phyloP scores from a whole-genome alignment of 2,888 invertebrate genomes.

The Dicycla oo region DNA sequence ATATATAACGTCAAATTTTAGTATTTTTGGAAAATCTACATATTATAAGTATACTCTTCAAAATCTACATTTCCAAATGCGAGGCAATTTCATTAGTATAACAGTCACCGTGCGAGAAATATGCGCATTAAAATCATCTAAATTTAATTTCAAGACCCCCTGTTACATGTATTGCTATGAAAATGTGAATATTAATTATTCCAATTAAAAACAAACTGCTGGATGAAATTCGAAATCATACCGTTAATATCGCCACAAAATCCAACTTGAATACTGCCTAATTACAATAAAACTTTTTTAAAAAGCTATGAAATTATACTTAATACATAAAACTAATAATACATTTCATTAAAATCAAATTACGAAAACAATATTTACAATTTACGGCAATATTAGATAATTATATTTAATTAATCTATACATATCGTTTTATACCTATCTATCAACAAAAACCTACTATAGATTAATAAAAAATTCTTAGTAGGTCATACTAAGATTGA shows the following conservation, averaged over 20 bases:
- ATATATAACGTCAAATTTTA: slow-evolving; percentile 83
- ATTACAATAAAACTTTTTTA: slow-evolving; percentile 79
- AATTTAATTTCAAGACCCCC: slow-evolving; percentile 81
- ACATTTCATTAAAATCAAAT: slow-evolving; percentile 87
- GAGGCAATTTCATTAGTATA: slow-evolving; percentile 89
- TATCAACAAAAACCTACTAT: slow-evolving; percentile 88
- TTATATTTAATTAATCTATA: slow-evolving; percentile 84
- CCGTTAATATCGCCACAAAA: slow-evolving; percentile 85
- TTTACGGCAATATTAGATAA: slow-evolving; percentile 80
- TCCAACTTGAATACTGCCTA: slow-evolving; percentile 84
- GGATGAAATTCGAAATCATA: slow-evolving; percentile 68
- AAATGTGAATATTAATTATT: slow-evolving; percentile 67
- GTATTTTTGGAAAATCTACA: slow-evolving; percentile 85
- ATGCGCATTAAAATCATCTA: slow-evolving; percentile 74
- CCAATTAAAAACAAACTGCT: slow-evolving; percentile 66
- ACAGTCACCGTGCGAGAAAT: slow-evolving; percentile 80
- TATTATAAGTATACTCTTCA: slow-evolving; percentile 83
- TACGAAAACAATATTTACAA: slow-evolving; percentile 89
- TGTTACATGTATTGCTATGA: slow-evolving; percentile 84
- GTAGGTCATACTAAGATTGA: slow-evolving; percentile 86
- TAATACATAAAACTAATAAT: slow-evolving; percentile 85
- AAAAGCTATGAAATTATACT: slow-evolving; percentile 84
- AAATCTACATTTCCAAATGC: slow-evolving; percentile 90
- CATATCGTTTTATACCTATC: slow-evolving; percentile 88
- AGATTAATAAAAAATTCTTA: slow-evolving; percentile 82